Conservation (phyloP, 1,140 invertebrate genomes). For the Eciton burchellii region DNA sequence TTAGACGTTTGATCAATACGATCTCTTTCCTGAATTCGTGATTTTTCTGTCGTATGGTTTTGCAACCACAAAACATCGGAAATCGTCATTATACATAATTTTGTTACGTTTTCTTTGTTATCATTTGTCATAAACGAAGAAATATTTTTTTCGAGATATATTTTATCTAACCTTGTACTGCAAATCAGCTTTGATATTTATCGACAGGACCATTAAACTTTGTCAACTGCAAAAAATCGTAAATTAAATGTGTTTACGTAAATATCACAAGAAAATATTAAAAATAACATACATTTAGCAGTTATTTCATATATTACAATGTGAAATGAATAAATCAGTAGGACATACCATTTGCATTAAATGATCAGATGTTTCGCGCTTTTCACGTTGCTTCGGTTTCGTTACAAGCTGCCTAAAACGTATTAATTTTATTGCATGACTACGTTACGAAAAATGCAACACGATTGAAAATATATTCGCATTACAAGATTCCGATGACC, state of each 20-base stretch:
- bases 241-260: not conserved
- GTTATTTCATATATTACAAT: not conserved
- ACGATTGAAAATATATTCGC: too few species aligned
- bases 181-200: too few species aligned
- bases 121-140: not conserved
- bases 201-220: not conserved
- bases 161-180: constrained; percentile 20
- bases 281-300: not conserved
- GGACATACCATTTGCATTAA: not conserved
- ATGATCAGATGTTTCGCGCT: constrained; percentile 28
- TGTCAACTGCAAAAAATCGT: constrained; percentile 29
- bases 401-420: not conserved
- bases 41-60: not conserved
- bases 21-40: not conserved
- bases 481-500: not conserved
- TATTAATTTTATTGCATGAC: not conserved
- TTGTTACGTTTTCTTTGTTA: not conserved
- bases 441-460: not conserved
- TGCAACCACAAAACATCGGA: not conserved
- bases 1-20: not conserved
- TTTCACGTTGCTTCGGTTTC: not conserved
- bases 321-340: not conserved
- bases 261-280: not conserved
- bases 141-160: not conserved
- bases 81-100: not conserved